phyloP scores from a whole-genome alignment of 1,140 invertebrate species.

The Sycophaga agraensis region DNA sequence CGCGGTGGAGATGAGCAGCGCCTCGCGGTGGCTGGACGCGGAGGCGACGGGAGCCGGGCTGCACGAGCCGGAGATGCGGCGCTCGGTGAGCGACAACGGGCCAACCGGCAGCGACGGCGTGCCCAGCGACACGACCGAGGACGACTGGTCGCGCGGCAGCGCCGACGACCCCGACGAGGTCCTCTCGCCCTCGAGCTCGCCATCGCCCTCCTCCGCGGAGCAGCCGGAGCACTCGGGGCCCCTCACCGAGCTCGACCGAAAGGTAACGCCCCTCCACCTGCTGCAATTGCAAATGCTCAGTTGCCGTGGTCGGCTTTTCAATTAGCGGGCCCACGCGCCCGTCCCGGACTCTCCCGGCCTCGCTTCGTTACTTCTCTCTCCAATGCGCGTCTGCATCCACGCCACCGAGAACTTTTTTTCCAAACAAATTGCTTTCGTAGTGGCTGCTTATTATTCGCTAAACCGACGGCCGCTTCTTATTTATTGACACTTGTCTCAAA shows the following conservation, averaged over 20 bases:
- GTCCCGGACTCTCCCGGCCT: no score
- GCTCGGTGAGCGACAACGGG: conserved; percentile 57
- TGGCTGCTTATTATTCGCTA: no score
- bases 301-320: no score
- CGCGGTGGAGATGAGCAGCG: conserved; percentile 48
- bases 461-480: no score
- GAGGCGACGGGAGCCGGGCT: conserved; percentile 32
- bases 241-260: conserved; percentile 54
- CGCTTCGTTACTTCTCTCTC: no score
- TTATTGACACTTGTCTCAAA: no score
- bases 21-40: conserved; percentile 49
- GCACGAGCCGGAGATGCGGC: conserved; percentile 50
- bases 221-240: conserved; percentile 45
- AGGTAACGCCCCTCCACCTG: conserved; percentile 35
- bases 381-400: no score
- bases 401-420: no score
- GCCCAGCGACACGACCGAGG: conserved; percentile 67
- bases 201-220: conserved; percentile 43
- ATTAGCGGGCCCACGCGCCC: no score
- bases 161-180: conserved; percentile 63
- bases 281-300: no score
- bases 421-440: no score
- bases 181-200: conserved; percentile 50
- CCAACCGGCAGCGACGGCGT: conserved; percentile 64
- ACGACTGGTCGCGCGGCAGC: conserved; percentile 69